Conservation (phyloP, 2,113 vertebrate species). For the Plecotus auritus region DNA sequence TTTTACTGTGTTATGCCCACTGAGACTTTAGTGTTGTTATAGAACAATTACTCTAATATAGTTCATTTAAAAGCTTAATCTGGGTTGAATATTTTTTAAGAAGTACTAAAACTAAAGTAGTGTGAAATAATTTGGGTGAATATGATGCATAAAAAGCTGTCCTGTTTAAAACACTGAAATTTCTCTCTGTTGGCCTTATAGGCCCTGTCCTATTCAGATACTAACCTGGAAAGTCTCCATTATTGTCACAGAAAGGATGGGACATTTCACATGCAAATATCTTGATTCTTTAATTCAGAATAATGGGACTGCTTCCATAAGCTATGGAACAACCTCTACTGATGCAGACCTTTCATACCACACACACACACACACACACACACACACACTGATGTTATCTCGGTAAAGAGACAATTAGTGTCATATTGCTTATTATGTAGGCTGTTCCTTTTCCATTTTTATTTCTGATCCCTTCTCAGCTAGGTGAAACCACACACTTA, state of each 20-base stretch:
- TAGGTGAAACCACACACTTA: background rate
- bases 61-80: background rate
- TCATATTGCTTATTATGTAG: background rate
- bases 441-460: background rate
- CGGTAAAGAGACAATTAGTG: background rate
- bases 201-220: background rate
- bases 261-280: background rate
- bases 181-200: background rate
- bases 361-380: background rate
- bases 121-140: background rate
- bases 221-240: background rate
- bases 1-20: background rate
- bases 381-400: background rate
- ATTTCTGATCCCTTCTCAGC: background rate
- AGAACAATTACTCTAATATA: background rate
- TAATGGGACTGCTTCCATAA: background rate
- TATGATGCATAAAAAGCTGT: background rate
- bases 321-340: background rate
- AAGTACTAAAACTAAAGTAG: background rate
- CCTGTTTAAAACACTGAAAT: background rate
- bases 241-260: background rate
- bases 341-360: background rate
- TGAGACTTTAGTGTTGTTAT: background rate
- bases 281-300: background rate
- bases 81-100: background rate